Evolutionary conservation across 2,113 vertebrate species (phyloP).

Genomic region (Oryctolagus cuniculus): mOryCun1.1 NC_091436.1:139638001-139638500

Average conservation of each 20-base stretch:
- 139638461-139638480: neutral
- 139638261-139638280: constrained; percentile 34
- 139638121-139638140: no score
- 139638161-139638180: neutral
- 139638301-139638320: constrained; percentile 65
- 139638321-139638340: neutral
- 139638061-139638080: rapidly evolving
- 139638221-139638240: neutral
- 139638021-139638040: neutral
- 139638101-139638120: neutral
- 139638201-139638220: neutral
- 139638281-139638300: constrained; percentile 18
- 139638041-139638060: neutral
- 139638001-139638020: neutral
- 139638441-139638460: neutral
- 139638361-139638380: no score
- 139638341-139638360: no score
- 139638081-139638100: neutral
- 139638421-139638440: neutral
- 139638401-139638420: neutral
- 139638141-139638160: neutral
- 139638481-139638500: neutral
- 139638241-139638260: neutral
- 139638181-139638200: neutral
- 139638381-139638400: neutral